Conservation (phyloP, 2,113 vertebrate species). For the Melanostigma gelatinosum region DNA sequence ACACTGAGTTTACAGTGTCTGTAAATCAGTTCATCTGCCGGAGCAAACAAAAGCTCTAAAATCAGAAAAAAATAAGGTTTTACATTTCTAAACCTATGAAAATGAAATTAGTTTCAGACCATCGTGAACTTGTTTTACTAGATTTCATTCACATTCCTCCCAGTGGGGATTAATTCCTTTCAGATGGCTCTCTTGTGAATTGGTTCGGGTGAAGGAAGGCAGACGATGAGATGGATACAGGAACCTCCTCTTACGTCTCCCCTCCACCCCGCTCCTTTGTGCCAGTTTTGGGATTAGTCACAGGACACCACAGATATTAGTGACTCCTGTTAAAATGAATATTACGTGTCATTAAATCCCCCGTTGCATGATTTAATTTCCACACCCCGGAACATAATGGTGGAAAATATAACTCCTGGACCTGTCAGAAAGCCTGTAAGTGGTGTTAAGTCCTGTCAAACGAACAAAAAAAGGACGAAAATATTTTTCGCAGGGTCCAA, state of each 20-base stretch:
- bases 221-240: constrained; percentile 37
- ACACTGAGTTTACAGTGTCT: constrained; percentile 9
- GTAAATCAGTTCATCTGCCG: constrained; percentile 34
- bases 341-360: constrained; percentile 77
- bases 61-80: not conserved
- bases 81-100: constrained; percentile 10
- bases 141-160: constrained; percentile 47
- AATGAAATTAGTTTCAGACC: constrained; percentile 18
- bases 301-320: constrained; percentile 76
- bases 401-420: constrained; percentile 67
- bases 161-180: constrained; percentile 51
- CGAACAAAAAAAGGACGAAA: constrained; percentile 73
- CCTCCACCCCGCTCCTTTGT: constrained; percentile 59
- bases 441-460: constrained; percentile 76
- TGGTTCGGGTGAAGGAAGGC: constrained; percentile 23
- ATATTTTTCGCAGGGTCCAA: constrained; percentile 68
- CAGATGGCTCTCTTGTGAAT: constrained; percentile 50
- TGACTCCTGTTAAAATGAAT: constrained; percentile 74
- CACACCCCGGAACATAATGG: constrained; percentile 67
- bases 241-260: constrained; percentile 31
- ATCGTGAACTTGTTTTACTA: constrained; percentile 30
- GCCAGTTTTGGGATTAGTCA: constrained; percentile 78
- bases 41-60: constrained; percentile 6
- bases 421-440: constrained; percentile 69
- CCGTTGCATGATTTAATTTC: constrained; percentile 76